Percentiles rank a stretch among this genome's conserved stretches.
Conservation (phyloP, 2,888 invertebrate species). For the Alcis repandata region DNA sequence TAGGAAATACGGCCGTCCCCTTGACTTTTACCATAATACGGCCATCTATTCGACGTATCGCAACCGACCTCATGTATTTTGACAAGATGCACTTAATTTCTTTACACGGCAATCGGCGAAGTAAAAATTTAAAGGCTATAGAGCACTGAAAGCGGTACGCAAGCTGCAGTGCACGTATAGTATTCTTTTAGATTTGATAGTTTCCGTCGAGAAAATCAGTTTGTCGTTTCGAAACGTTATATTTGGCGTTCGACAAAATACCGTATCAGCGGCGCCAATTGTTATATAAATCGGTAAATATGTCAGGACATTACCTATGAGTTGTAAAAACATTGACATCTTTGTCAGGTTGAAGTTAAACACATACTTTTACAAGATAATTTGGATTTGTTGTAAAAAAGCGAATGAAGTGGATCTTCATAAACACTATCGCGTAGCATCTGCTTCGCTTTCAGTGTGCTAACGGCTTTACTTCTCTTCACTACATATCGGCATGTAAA, state of each 20-base stretch:
- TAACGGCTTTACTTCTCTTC: not conserved
- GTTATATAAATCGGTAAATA: too few relatives aligned
- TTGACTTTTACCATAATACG: constrained; percentile 44
- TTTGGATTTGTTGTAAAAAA: too few relatives aligned
- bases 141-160: not conserved
- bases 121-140: constrained; percentile 5
- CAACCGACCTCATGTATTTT: constrained; percentile 52
- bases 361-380: too few relatives aligned
- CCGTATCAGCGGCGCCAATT: too few relatives aligned
- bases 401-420: too few relatives aligned
- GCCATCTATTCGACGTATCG: constrained; percentile 45
- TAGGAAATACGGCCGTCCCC: constrained; percentile 38
- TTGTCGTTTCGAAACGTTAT: too few relatives aligned
- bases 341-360: too few relatives aligned
- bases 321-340: too few relatives aligned
- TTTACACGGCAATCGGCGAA: constrained; percentile 26
- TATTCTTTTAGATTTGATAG: too few relatives aligned
- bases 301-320: too few relatives aligned
- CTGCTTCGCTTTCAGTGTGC: not conserved
- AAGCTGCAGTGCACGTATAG: not conserved
- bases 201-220: too few relatives aligned
- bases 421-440: not conserved
- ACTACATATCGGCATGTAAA: constrained; percentile 14
- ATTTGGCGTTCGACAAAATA: too few relatives aligned
- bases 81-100: constrained; percentile 49